Evolutionary conservation across 2,888 invertebrate species (phyloP), one percentile per base, ranked within the genome.

Genomic region (Dryomyza anilis): DNA sequence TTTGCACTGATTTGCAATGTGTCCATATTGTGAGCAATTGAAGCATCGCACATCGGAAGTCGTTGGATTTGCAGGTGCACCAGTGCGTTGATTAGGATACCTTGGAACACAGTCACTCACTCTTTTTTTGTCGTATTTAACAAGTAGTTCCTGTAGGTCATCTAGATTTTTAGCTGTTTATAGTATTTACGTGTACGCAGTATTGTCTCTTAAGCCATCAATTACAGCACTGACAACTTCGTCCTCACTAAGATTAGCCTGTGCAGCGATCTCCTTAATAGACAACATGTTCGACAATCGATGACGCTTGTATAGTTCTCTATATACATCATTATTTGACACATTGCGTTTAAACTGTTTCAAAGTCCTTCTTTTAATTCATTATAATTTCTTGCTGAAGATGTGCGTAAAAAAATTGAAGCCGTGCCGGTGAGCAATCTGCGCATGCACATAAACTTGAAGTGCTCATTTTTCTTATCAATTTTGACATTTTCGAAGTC

Each of bases 1-100:
- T 27, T 46, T 59, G 46, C 64, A 65, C 23, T 65, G 39, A 39
- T 19, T 29, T 6, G 45, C 14, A 6, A 57, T 14, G 12, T 61
- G 50, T 16, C 61, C 56, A 45, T 46, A 61, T 55, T 56, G 46
- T 2, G 65, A 65, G 39, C 66, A 68, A 61, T 68, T 68, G 52
- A 55, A 68, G 36, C 63, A 68, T 25, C 62, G 12, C 1, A 19
- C 3, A 8, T 63, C 39, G 19, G 55, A 43, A 43, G 46, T 16
- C 19, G 36, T 36, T 55, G 57, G 2, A 14, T 57, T 43, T 39
- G 27, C 19, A 23, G 25, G n/a, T 2, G n/a, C 53, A 33, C 21
- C 25, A n/a, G 55, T 19, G 14, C 30, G 30, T 16, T 56, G 61
- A 30, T n/a, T 12, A 10, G 7, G 7, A 39, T 23, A 43, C 46